phyloP scores from a whole-genome alignment of 1,140 invertebrate species.

The Bombus superbus region DNA sequence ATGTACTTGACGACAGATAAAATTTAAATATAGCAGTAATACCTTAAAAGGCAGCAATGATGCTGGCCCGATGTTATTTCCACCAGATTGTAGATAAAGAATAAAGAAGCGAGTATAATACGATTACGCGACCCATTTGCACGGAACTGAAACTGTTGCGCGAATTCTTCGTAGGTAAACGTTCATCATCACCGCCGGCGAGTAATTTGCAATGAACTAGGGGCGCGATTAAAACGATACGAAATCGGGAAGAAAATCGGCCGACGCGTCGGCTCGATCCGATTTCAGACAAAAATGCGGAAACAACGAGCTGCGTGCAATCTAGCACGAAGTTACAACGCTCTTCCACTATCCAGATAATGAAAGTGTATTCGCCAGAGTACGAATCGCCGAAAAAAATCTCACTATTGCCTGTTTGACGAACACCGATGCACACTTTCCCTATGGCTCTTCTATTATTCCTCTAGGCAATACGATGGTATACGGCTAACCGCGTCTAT shows the following conservation, averaged over 20 bases:
- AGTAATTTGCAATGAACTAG: background rate
- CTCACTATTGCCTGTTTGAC: background rate
- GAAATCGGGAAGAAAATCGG: background rate
- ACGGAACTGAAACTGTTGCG: background rate
- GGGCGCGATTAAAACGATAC: background rate
- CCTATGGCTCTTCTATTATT: constrained; percentile 13
- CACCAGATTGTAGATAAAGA: background rate
- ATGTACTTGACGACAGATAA: background rate
- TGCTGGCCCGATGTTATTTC: background rate
- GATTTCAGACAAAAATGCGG: background rate
- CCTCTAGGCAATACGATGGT: constrained; percentile 10
- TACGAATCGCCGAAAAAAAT: constrained; percentile 16
- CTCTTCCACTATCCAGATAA: constrained; percentile 23
- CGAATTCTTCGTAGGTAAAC: background rate
- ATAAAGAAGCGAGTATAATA: background rate
- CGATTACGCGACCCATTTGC: background rate
- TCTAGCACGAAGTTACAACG: background rate
- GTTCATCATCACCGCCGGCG: background rate
- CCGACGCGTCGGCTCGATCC: background rate
- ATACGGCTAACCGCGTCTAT: background rate
- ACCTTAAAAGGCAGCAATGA: background rate
- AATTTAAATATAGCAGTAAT: background rate
- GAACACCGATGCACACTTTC: constrained; percentile 9
- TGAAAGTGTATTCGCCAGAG: constrained; percentile 1
- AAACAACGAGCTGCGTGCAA: background rate